Conservation (phyloP, 2,113 vertebrate species). For the Bothrops jararaca region DNA sequence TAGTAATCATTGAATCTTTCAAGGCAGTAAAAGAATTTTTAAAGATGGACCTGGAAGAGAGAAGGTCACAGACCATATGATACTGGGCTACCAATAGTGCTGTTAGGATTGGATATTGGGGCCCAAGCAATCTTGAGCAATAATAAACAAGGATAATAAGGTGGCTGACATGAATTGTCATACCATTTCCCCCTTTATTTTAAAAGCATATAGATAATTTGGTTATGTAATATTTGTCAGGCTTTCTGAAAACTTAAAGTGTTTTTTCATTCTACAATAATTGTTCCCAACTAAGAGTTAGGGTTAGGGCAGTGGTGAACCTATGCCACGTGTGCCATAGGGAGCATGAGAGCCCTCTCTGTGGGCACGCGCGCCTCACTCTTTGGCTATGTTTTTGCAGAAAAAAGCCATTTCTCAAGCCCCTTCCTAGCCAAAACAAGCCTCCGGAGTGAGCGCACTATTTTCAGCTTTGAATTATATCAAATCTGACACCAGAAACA, state of each 20-base stretch:
- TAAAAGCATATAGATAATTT: neutral
- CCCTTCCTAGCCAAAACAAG: too few species aligned
- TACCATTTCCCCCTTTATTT: neutral
- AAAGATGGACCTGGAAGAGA: neutral
- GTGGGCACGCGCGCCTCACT: too few species aligned
- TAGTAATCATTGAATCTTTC: neutral
- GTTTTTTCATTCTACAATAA: neutral
- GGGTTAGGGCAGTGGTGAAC: neutral
- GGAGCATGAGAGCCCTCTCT: too few species aligned
- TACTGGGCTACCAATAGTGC: neutral
- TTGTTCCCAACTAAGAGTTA: neutral
- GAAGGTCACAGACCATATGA: neutral
- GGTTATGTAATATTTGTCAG: neutral
- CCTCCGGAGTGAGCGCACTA: too few species aligned
- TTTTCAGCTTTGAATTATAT: too few species aligned
- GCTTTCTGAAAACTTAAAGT: neutral
- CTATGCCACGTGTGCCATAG: too few species aligned
- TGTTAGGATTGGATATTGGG: neutral
- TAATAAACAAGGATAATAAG: neutral
- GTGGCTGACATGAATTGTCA: neutral
- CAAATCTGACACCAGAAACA: too few species aligned
- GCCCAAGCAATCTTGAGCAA: neutral
- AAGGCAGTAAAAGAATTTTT: neutral
- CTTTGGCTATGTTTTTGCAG: too few species aligned
- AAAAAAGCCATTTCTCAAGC: too few species aligned